A percentile compares a stretch with the other conserved stretches of the same genome.
Conservation (phyloP, 1,140 invertebrate species). For the Drosophila suzukii region DNA sequence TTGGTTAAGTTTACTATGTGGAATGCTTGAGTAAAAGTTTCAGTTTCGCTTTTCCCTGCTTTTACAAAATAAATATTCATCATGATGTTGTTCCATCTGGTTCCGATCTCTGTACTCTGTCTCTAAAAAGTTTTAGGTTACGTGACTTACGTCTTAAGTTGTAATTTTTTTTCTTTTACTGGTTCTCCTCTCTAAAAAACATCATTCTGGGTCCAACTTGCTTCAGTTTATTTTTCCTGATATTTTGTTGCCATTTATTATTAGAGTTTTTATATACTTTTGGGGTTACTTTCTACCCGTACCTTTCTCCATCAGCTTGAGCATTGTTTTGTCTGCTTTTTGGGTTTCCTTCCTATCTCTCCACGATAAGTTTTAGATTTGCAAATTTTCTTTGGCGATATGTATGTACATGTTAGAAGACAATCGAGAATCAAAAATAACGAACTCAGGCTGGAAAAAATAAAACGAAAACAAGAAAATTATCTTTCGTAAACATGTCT, state of each 20-base stretch:
- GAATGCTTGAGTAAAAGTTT: slow-evolving; percentile 75
- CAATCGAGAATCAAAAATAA: slow-evolving; percentile 19
- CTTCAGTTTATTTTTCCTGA: slow-evolving; percentile 76
- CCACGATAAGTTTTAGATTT: slow-evolving; percentile 54
- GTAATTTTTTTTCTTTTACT: slow-evolving; percentile 27
- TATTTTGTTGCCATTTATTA: slow-evolving; percentile 74
- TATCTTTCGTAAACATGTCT: slow-evolving; percentile 52
- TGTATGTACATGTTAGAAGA: slow-evolving; percentile 73
- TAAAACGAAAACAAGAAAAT: slow-evolving; percentile 37
- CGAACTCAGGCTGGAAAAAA: slow-evolving; percentile 14
- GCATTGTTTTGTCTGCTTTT: slow-evolving; percentile 21
- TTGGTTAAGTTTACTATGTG: slow-evolving; percentile 58
- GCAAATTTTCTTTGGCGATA: slow-evolving; percentile 67
- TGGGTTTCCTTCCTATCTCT: slow-evolving; percentile 34
- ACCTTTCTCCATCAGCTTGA: slow-evolving; percentile 25
- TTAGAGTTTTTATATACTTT: slow-evolving; percentile 25
- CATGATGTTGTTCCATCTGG: slow-evolving; percentile 67
- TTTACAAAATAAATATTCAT: slow-evolving; percentile 78
- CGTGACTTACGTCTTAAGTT: slow-evolving; percentile 62
- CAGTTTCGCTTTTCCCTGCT: slow-evolving; percentile 56
- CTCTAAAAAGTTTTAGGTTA: slow-evolving; percentile 71
- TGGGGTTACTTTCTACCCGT: slow-evolving; percentile 11
- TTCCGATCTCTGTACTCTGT: slow-evolving; percentile 53
- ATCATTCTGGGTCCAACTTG: slow-evolving; percentile 78
- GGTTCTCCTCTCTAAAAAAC: slow-evolving; percentile 57